Base-by-base conservation (phyloP, 2,797 vertebrate genomes). In the Etheostoma nigrum region DNA sequence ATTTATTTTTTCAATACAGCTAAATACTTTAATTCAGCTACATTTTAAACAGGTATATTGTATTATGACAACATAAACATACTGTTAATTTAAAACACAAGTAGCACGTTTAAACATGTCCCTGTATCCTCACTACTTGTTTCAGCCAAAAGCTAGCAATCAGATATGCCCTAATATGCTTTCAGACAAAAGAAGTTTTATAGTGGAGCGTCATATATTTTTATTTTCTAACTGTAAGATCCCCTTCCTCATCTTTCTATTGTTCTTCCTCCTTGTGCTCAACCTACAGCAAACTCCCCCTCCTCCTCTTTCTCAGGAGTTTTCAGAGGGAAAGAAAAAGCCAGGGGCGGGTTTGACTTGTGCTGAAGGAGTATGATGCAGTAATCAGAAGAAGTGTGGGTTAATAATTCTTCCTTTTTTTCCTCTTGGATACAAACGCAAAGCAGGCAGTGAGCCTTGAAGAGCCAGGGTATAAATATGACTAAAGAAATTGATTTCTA, bases 401-500 rank as follows among this genome's bases (percentile, higher is more conserved):
- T 77, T 86, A 88, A 89, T 89, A 79, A 78, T 78, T 87, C 21
- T 19, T 72, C 69, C 54, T 79, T 53, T 62, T 23, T 55, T 60
- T 64, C 14, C 30, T 49, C 65, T 80, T 65, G 44, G 79, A 88
- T 78, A 84, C 73, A 86, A 83, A 85, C 85, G 77, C 60, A 62
- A 82, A 84, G 75, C 78, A 88, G 47, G 67, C 78, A 76, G 70
- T 57, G 77, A 87, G 86, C 76, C 86, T 91, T 81, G 78, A 86
- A 89, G 73, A 78, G 76, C 61, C 54, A 70, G 81, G 78, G 88
- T 90, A 90, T 87, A 90, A 92, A 93, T 89, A 92, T 85, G 66
- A 90, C 78, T 86, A 86, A 92, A 92, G 61, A 88, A 91, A 92
- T 88, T 82, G 81, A 94, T 93, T 94, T 93, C 83, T 93, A 87